phyloP scores from a whole-genome alignment of 1,140 invertebrate genomes.

The Thaumatotibia leucotreta region DNA sequence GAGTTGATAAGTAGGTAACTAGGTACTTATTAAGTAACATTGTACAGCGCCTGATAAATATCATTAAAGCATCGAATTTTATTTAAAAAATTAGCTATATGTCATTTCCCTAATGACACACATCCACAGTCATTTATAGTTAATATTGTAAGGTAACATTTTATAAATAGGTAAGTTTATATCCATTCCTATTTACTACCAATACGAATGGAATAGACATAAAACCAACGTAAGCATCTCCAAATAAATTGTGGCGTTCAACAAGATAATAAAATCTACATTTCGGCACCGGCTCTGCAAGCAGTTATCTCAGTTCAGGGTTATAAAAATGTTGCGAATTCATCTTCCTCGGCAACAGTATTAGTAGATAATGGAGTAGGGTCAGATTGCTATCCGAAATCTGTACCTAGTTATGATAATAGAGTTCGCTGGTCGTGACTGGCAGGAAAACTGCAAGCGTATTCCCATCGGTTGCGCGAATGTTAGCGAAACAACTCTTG shows the following conservation, averaged over 20 bases:
- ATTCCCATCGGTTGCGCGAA: neutral
- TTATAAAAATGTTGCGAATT: slow-evolving; percentile 37
- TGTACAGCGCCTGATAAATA: too few species aligned
- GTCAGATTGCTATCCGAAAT: slow-evolving; percentile 29
- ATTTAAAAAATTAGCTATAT: too few species aligned
- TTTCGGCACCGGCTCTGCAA: neutral
- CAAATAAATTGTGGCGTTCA: neutral
- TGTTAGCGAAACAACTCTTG: neutral
- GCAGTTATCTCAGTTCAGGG: slow-evolving; percentile 1
- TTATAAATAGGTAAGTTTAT: neutral
- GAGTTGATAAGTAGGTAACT: too few species aligned
- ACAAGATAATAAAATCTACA: slow-evolving; percentile 2
- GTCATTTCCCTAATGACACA: too few species aligned
- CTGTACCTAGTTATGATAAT: slow-evolving; percentile 36
- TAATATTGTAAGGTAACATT: too few species aligned
- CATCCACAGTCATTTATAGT: too few species aligned
- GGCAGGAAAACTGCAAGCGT: slow-evolving; percentile 3
- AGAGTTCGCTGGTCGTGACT: slow-evolving; percentile 25
- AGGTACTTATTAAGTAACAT: too few species aligned
- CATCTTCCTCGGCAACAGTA: slow-evolving; percentile 26
- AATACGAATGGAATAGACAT: neutral
- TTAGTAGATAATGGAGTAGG: slow-evolving; percentile 34
- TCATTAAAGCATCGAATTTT: too few species aligned
- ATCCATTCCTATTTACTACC: neutral
- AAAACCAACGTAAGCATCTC: neutral